Conservation (phyloP, 2,888 invertebrate species). For the Elegia similella region DNA sequence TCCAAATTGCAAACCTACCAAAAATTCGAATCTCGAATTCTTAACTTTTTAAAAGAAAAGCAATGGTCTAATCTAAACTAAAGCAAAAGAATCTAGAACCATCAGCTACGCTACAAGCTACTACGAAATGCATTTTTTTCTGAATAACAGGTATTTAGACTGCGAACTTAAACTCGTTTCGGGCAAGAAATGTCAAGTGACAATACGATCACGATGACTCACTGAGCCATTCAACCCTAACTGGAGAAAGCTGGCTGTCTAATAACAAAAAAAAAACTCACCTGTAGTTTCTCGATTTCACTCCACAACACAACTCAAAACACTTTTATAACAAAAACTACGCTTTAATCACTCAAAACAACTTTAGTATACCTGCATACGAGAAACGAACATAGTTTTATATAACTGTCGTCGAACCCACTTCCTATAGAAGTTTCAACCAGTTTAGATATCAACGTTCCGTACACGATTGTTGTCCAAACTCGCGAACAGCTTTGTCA, state of each 20-base stretch:
- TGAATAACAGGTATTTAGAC: conserved; percentile 4
- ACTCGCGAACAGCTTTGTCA: conserved; percentile 27
- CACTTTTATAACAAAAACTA: conserved; percentile 48
- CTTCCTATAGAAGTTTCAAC: conserved; percentile 51
- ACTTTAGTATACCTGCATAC: conserved; percentile 45
- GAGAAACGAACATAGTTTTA: conserved; percentile 57
- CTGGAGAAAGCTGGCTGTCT: conserved; percentile 44
- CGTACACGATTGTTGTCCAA: conserved; percentile 27
- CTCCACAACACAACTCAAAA: conserved; percentile 45
- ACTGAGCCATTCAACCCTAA: conserved; percentile 41
- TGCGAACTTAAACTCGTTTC: conserved; percentile 15
- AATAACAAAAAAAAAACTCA: conserved; percentile 45
- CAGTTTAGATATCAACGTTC: conserved; percentile 37
- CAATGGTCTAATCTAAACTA: background rate
- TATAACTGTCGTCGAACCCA: conserved; percentile 56
- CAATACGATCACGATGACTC: conserved; percentile 27
- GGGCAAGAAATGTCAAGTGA: conserved; percentile 18
- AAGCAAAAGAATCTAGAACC: background rate
- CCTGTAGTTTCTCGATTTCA: conserved; percentile 58
- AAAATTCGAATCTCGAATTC: background rate
- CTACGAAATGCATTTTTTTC: conserved; percentile 8
- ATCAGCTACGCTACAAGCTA: background rate
- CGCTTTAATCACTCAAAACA: conserved; percentile 51
- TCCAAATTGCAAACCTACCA: background rate
- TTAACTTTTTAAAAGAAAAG: background rate